Evolutionary conservation across 2,888 invertebrate genomes (phyloP).

Genomic region (Aquatica leii): DNA sequence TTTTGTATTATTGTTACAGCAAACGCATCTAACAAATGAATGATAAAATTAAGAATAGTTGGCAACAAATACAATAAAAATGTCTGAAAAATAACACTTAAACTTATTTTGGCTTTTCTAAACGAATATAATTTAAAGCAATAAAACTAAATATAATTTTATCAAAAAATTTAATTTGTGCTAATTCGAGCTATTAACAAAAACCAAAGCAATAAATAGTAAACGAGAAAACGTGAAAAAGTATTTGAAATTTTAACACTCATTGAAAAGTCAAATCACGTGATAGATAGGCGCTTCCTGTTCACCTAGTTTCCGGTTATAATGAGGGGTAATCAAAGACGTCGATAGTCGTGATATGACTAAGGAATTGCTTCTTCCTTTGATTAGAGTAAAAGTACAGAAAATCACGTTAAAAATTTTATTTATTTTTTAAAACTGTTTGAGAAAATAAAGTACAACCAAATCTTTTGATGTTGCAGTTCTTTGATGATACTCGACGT

Average conservation of each 20-base stretch:
- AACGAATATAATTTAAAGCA: too few relatives aligned
- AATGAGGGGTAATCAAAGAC: constrained; percentile 50
- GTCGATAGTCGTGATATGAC: constrained; percentile 40
- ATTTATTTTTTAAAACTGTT: constrained; percentile 15
- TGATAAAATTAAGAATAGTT: too few relatives aligned
- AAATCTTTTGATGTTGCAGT: constrained; percentile 1
- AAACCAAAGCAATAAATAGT: too few relatives aligned
- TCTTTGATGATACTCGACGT: not conserved
- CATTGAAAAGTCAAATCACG: constrained; percentile 35
- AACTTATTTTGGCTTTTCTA: too few relatives aligned
- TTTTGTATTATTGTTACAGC: too few relatives aligned
- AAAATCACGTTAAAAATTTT: constrained; percentile 21
- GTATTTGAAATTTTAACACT: not conserved
- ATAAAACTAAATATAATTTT: too few relatives aligned
- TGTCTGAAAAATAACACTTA: too few relatives aligned
- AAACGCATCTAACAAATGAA: too few relatives aligned
- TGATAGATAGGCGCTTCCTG: constrained; percentile 43
- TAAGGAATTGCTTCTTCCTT: constrained; percentile 22
- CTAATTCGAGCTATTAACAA: too few relatives aligned
- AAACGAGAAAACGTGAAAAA: too few relatives aligned
- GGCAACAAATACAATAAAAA: too few relatives aligned
- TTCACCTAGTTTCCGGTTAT: constrained; percentile 48
- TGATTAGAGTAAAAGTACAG: constrained; percentile 21
- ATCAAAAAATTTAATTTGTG: too few relatives aligned
- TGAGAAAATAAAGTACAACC: not conserved